Conservation (phyloP, 2,797 vertebrate genomes). For the Myotis myotis region DNA sequence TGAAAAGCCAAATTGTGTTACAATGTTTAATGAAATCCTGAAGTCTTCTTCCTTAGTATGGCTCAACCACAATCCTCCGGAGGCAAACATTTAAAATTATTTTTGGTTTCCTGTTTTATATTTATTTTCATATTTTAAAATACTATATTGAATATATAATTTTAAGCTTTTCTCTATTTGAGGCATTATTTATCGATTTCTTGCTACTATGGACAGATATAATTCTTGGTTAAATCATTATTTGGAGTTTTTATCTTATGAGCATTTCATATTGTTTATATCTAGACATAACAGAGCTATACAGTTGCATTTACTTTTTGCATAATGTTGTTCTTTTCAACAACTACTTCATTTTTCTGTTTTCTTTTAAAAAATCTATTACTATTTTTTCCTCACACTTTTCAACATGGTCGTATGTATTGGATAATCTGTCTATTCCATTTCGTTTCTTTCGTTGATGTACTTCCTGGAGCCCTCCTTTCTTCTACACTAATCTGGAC, state of each 20-base stretch:
- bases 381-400: neutral
- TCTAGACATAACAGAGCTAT: neutral
- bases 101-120: neutral
- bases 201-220: neutral
- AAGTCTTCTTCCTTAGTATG: neutral
- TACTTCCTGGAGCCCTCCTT: neutral
- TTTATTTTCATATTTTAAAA: neutral
- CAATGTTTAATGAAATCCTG: neutral
- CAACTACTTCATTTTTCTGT: neutral
- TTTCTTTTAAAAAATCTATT: neutral
- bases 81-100: neutral
- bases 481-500: neutral
- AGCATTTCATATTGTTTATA: neutral
- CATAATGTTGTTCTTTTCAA: neutral
- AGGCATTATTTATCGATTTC: neutral
- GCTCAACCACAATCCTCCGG: neutral
- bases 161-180: neutral
- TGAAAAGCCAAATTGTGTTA: neutral
- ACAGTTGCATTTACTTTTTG: neutral
- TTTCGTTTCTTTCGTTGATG: neutral
- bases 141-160: neutral
- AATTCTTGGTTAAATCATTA: constrained; percentile 11
- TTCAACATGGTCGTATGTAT: neutral
- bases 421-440: neutral
- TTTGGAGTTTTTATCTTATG: neutral